Evolutionary conservation across 1,140 invertebrate species (phyloP).

Genomic region (Diorhabda sublineata): DNA sequence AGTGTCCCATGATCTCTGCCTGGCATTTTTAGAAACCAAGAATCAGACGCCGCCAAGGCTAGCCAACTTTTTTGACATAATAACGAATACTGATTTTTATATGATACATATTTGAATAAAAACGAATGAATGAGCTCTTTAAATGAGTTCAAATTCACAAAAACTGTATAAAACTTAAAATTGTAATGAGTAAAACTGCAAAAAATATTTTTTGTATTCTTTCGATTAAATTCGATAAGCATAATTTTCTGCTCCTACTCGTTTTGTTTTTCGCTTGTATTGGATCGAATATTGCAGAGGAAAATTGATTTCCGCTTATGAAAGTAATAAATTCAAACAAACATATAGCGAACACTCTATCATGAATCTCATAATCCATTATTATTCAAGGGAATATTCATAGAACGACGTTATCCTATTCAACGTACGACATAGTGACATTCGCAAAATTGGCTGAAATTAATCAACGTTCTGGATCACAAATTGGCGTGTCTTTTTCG

Average conservation of each 20-base stretch:
- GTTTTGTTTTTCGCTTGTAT: neutral
- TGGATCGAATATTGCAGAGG: neutral
- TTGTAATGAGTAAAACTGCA: too few relatives aligned
- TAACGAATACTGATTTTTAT: too few relatives aligned
- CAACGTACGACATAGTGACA: constrained; percentile 1
- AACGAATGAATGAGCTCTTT: too few relatives aligned
- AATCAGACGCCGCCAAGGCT: too few relatives aligned
- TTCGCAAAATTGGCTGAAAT: neutral
- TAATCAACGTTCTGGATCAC: constrained; percentile 9
- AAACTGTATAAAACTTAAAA: too few relatives aligned
- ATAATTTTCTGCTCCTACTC: neutral
- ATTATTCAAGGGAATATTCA: constrained; percentile 3
- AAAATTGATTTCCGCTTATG: neutral
- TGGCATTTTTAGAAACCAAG: too few relatives aligned
- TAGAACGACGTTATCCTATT: constrained; percentile 1
- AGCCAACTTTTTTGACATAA: too few relatives aligned
- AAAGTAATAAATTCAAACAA: neutral
- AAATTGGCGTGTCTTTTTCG: neutral
- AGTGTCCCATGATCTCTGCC: too few relatives aligned
- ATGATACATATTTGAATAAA: too few relatives aligned
- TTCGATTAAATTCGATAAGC: neutral
- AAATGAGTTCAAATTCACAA: too few relatives aligned
- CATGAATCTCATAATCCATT: constrained; percentile 14
- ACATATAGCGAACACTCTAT: constrained; percentile 5
- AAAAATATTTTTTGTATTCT: too few relatives aligned